phyloP scores from a whole-genome alignment of 1,140 invertebrate species.

The Pygmarrhopalites habei region DNA sequence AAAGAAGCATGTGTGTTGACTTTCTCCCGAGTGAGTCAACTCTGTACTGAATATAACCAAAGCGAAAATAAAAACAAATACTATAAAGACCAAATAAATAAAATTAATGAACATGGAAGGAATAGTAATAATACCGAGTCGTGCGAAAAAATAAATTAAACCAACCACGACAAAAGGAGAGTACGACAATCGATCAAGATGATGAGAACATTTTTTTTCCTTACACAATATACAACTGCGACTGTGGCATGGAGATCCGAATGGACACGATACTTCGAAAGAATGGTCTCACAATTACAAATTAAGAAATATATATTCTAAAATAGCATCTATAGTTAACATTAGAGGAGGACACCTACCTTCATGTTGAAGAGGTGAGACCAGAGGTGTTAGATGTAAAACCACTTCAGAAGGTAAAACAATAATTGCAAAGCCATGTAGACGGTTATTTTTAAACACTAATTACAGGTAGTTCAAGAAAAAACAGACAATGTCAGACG shows the following conservation, averaged over 20 bases:
- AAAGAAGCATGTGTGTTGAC: no score
- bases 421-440: background rate
- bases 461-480: background rate
- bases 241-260: constrained; percentile 33
- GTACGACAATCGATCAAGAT: background rate
- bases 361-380: constrained; percentile 76
- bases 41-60: no score
- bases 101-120: no score
- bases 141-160: background rate
- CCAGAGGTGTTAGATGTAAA: constrained; percentile 65
- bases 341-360: no score
- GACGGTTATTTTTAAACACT: background rate
- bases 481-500: background rate
- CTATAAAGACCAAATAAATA: no score
- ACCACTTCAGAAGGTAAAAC: constrained; percentile 51
- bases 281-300: no score
- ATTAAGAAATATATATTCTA: no score
- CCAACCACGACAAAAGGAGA: background rate
- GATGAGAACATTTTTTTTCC: constrained; percentile 15
- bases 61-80: no score
- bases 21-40: no score
- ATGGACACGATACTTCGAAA: constrained; percentile 73
- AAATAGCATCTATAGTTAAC: no score
- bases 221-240: constrained; percentile 32
- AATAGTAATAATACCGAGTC: background rate